These are phyloP conservation scores for Berghia stephanieae DNA, from an alignment of 1,140 invertebrate genomes.

Conservation along the genomic window DNA sequence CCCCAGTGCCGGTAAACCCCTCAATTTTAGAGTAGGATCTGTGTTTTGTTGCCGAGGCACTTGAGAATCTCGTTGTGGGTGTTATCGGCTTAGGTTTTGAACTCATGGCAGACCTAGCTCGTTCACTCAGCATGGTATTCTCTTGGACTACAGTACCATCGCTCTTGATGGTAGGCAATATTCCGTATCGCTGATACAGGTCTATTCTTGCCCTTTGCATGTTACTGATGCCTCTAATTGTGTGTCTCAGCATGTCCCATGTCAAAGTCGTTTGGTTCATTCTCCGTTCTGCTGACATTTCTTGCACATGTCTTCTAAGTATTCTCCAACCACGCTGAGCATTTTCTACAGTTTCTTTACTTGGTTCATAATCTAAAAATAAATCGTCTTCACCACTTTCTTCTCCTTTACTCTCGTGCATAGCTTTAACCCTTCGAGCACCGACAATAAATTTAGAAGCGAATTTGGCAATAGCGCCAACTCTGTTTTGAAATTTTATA, in stretches of 20 bases:
- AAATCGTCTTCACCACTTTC: neutral
- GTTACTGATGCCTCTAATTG: slow-evolving; percentile 38
- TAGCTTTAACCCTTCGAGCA: neutral
- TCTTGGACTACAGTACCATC: slow-evolving; percentile 42
- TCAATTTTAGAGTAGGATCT: too few species aligned
- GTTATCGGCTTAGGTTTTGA: too few species aligned
- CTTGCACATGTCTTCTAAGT: slow-evolving; percentile 39
- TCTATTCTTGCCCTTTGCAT: slow-evolving; percentile 41
- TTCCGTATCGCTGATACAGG: slow-evolving; percentile 49
- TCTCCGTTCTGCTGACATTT: slow-evolving; percentile 36
- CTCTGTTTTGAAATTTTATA: slow-evolving; percentile 17
- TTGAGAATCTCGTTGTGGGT: too few species aligned
- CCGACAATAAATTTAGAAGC: slow-evolving; percentile 36
- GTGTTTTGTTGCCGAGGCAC: too few species aligned
- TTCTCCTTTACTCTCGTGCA: slow-evolving; percentile 23
- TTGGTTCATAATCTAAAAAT: neutral
- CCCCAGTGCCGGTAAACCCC: too few species aligned
- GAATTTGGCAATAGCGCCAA: slow-evolving; percentile 31
- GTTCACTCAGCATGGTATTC: slow-evolving; percentile 51
- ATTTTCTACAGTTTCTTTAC: slow-evolving; percentile 34
- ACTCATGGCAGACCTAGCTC: slow-evolving; percentile 38
- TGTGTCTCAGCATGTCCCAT: slow-evolving; percentile 45
- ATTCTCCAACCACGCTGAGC: slow-evolving; percentile 46
- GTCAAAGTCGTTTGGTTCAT: slow-evolving; percentile 35
- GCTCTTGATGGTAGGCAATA: slow-evolving; percentile 37